Evolutionary conservation across 2,113 vertebrate genomes (phyloP), one percentile per base, ranked within the genome.

Genomic region (Tachuris rubrigastra): DNA sequence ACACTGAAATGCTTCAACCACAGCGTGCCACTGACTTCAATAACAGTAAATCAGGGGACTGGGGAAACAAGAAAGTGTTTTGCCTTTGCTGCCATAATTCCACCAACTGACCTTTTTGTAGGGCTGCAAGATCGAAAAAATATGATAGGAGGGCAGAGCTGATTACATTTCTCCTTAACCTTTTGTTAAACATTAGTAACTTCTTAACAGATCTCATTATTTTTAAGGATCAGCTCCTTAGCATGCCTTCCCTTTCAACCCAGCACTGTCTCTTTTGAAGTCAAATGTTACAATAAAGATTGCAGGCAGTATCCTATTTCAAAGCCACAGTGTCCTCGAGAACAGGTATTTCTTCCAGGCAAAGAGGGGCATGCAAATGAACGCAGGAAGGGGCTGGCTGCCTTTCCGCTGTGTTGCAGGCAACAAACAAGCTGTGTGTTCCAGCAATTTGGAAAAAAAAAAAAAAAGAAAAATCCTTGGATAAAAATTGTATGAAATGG

Each of bases 291-390:
- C 78, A 47, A 19, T 25, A 6, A 44, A 44, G 66, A 53, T 75
- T 44, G 39, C 41, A 15, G 71, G 65, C 41, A 23, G 55, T 28
- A 59, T 87, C 93, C 39, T 22, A 46, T 85, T 95, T 93, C 92
- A 90, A 90, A 96, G 92, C 47, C 39, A 6, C 41, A 0, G 2
- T 14, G 59, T 67, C 78, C 63, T 65, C 62, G 71, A 37, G 65
- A 84, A 89, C 90, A 80, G 63, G 73, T 71, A 84, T 92, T 95
- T 90, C 83, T 76, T 46, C 74, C 75, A 86, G 76, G 59, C 11
- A 4, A 22, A 42, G 42, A 73, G 41, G 50, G 50, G 7, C 62
- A 62, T 62, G 74, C 52, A 89, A 46, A 84, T 20, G 30, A 71
- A 31, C 1, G 8, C 80, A 74, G 1, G 10, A 84, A 67, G 65